A percentile compares a stretch with the other conserved stretches of the same genome.
phyloP scores from a whole-genome alignment of 2,888 invertebrate species.

The Azorinus chamasolen region DNA sequence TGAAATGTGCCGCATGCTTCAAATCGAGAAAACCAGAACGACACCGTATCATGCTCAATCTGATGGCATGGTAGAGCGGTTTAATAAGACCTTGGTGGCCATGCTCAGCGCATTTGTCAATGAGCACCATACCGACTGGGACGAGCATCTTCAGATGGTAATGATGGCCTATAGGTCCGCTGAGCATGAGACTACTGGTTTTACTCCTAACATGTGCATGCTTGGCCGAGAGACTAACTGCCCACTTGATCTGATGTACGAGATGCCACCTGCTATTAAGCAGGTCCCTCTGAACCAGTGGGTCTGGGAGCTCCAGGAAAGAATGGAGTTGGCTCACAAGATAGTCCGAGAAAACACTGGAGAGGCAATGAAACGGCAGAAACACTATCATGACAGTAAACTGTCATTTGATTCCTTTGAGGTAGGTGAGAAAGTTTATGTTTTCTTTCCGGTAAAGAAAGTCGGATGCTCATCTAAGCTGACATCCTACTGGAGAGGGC shows the following conservation, averaged over 20 bases:
- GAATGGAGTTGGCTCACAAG: constrained; percentile 21
- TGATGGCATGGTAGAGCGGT: constrained; percentile 47
- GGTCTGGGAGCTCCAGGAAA: constrained; percentile 42
- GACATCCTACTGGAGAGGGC: constrained; percentile 25
- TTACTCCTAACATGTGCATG: constrained; percentile 38
- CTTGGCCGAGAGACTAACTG: constrained; percentile 26
- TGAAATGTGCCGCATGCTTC: constrained; percentile 3
- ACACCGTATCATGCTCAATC: constrained; percentile 12
- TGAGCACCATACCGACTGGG: constrained; percentile 50
- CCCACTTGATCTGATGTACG: constrained; percentile 29
- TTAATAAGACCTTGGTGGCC: background rate
- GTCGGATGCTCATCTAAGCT: constrained; percentile 18
- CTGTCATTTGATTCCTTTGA: constrained; percentile 20
- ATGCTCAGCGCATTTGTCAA: constrained; percentile 46
- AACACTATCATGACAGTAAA: constrained; percentile 21
- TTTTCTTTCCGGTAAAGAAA: constrained; percentile 18
- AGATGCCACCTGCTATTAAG: constrained; percentile 14
- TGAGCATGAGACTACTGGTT: constrained; percentile 42
- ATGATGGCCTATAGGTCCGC: constrained; percentile 42
- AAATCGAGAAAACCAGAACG: background rate
- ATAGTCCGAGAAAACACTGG: constrained; percentile 22
- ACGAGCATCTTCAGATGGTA: constrained; percentile 30
- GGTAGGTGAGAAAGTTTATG: constrained; percentile 19
- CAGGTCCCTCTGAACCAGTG: constrained; percentile 18
- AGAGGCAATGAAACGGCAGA: constrained; percentile 25